A percentile compares a stretch with the other conserved stretches of the same genome.
Conservation (phyloP, 2,113 vertebrate genomes). For the Hydrolagus affinis region DNA sequence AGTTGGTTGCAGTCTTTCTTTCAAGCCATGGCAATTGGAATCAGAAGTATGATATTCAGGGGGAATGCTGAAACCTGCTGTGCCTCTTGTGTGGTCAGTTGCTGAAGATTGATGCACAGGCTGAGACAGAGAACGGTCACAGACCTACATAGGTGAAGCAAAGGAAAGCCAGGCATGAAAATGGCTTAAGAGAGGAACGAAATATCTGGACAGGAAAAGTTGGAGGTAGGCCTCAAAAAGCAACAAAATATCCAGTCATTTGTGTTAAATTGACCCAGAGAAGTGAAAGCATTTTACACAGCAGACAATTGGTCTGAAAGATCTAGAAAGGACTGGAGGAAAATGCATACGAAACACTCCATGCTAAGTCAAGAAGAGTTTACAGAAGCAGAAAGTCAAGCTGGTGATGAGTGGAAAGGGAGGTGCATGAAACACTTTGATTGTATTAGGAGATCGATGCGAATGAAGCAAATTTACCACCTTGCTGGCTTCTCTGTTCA, state of each 20-base stretch:
- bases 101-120: no score
- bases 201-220: not conserved
- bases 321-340: not conserved
- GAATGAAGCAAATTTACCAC: no score
- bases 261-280: not conserved
- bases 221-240: not conserved
- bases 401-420: not conserved
- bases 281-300: not conserved
- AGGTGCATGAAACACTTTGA: not conserved
- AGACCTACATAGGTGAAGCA: no score
- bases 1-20: not conserved
- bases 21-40: not conserved
- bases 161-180: not conserved
- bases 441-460: no score
- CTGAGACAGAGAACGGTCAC: no score
- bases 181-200: not conserved
- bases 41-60: no score
- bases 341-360: not conserved
- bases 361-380: not conserved
- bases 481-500: no score
- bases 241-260: not conserved
- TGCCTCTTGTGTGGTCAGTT: no score
- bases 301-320: not conserved
- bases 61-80: no score
- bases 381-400: not conserved